Percentiles rank a stretch among this genome's conserved stretches.
phyloP scores from a whole-genome alignment of 2,888 invertebrate genomes.

The Lepidochitona cinerea region DNA sequence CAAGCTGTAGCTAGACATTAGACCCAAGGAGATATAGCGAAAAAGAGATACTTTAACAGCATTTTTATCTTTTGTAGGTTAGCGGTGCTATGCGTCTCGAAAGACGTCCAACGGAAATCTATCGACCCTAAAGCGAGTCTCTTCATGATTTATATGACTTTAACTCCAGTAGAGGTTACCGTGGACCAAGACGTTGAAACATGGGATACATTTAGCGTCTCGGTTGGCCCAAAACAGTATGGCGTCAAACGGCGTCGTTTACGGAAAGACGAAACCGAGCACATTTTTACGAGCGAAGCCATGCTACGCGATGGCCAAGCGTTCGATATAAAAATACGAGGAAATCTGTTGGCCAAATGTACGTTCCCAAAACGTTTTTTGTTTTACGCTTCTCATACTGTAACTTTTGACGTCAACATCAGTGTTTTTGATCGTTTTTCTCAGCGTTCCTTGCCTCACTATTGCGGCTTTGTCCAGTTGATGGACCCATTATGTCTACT shows the following conservation, averaged over 20 bases:
- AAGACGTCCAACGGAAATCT: not conserved
- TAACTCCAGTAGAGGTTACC: not conserved
- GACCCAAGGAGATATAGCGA: too few species aligned
- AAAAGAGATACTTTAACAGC: too few species aligned
- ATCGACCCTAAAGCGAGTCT: not conserved
- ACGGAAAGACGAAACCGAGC: not conserved
- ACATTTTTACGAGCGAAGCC: not conserved
- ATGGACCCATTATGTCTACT: not conserved
- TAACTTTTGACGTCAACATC: not conserved
- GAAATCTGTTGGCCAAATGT: not conserved
- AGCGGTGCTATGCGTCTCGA: not conserved
- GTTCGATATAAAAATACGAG: not conserved
- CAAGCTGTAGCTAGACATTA: too few species aligned
- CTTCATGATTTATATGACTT: not conserved
- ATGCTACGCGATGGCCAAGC: not conserved
- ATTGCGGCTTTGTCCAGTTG: not conserved
- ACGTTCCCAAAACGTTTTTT: not conserved
- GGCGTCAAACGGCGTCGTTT: not conserved
- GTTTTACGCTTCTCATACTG: not conserved
- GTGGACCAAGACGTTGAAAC: not conserved
- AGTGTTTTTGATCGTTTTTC: not conserved
- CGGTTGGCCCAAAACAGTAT: not conserved
- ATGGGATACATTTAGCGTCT: not conserved
- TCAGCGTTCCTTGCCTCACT: not conserved
- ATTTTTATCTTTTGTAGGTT: not conserved